These are phyloP conservation scores for Tachina lurida DNA, from an alignment of 2,888 invertebrate species.

Conservation along the genomic window DNA sequence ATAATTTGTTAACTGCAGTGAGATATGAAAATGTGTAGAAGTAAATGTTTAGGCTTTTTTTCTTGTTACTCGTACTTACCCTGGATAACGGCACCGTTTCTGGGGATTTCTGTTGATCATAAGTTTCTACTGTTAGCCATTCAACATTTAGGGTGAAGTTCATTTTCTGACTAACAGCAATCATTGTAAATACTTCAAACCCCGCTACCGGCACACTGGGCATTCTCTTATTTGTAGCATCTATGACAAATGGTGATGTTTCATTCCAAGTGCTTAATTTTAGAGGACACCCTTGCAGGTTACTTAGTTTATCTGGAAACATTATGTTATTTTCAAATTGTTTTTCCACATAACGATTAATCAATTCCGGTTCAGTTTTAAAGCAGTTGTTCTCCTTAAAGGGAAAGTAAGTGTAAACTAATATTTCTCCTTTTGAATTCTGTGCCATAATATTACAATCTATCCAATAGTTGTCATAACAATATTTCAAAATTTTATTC, in stretches of 20 bases:
- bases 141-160: conserved; percentile 74
- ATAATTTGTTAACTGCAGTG: conserved; percentile 34
- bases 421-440: conserved; percentile 74
- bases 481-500: conserved; percentile 76
- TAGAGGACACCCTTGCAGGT: conserved; percentile 74
- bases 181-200: conserved; percentile 73
- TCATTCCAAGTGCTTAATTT: conserved; percentile 64
- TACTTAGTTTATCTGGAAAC: conserved; percentile 75
- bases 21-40: background rate
- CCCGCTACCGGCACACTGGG: conserved; percentile 55
- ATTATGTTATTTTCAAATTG: conserved; percentile 71
- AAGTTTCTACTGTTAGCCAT: conserved; percentile 45
- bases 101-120: conserved; percentile 7
- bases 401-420: conserved; percentile 77
- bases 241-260: conserved; percentile 59
- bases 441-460: conserved; percentile 79
- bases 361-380: conserved; percentile 62
- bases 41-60: background rate
- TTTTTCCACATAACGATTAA: conserved; percentile 74
- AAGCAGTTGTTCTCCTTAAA: conserved; percentile 73
- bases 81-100: conserved; percentile 16
- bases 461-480: conserved; percentile 77
- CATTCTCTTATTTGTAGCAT: conserved; percentile 5
- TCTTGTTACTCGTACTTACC: background rate
- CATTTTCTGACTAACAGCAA: conserved; percentile 72